These are phyloP conservation scores for Lacanobia oleracea DNA, from an alignment of 2,888 invertebrate species.

Conservation along the genomic window DNA sequence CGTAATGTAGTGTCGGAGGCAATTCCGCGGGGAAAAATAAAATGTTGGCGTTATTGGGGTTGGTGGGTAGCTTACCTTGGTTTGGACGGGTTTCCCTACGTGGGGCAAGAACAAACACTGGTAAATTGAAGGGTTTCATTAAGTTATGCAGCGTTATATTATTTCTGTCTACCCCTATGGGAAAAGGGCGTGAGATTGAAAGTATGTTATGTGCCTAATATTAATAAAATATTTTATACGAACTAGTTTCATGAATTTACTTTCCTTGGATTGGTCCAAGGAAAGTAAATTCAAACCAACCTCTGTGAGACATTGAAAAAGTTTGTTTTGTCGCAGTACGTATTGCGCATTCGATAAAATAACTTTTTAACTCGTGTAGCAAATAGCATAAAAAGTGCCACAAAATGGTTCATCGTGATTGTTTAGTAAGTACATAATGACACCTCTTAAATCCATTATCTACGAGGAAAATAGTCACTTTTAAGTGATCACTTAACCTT, in stretches of 20 bases:
- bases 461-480: constrained; percentile 18
- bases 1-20: not conserved
- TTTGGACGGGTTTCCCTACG: not conserved
- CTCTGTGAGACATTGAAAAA: not conserved
- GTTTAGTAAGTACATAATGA: constrained; percentile 10
- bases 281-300: too few species aligned
- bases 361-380: too few species aligned
- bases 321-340: constrained; percentile 34
- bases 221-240: not conserved
- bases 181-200: not conserved
- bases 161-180: not conserved
- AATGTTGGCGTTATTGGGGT: constrained; percentile 12
- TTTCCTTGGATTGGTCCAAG: not conserved
- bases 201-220: too few species aligned
- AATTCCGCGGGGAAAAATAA: constrained; percentile 18
- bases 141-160: not conserved
- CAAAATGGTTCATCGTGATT: not conserved
- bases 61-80: not conserved
- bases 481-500: constrained; percentile 21
- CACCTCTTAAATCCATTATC: constrained; percentile 18
- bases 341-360: constrained; percentile 12
- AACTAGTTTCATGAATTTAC: not conserved
- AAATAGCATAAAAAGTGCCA: too few species aligned
- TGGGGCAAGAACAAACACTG: not conserved
- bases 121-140: not conserved